Conservation (phyloP, 2,113 vertebrate species). For the Siphamia tubifer region DNA sequence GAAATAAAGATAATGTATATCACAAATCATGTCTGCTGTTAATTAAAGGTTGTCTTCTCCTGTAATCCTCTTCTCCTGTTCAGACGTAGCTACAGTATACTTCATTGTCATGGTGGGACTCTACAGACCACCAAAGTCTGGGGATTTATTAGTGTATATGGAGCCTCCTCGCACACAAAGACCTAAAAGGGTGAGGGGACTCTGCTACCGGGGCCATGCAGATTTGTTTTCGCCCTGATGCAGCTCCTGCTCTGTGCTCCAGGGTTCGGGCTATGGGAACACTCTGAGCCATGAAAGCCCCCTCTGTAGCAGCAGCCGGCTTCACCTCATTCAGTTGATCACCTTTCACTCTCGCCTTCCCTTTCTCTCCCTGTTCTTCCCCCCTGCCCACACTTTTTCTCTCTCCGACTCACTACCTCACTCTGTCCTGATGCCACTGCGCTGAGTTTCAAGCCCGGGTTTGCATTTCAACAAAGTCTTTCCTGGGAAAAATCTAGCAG, state of each 20-base stretch:
- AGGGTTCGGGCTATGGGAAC: conserved; percentile 63
- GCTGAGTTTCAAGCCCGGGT: conserved; percentile 52
- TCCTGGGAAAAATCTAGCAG: conserved; percentile 52
- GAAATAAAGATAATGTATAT: not conserved
- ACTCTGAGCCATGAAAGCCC: conserved; percentile 66
- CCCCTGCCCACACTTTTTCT: conserved; percentile 10
- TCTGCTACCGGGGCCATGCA: conserved; percentile 14
- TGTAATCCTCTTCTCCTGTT: not conserved
- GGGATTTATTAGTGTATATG: conserved; percentile 30
- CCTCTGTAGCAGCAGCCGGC: conserved; percentile 57
- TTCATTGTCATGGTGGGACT: conserved; percentile 20
- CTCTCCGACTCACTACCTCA: not conserved
- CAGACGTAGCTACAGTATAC: not conserved
- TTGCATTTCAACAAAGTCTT: conserved; percentile 59
- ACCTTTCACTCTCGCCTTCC: conserved; percentile 54
- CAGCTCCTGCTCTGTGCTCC: conserved; percentile 26
- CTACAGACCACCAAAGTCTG: conserved; percentile 18
- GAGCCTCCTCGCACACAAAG: conserved; percentile 30
- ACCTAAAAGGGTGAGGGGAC: conserved; percentile 30
- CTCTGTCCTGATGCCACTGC: conserved; percentile 17
- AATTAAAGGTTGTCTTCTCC: not conserved
- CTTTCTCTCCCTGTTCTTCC: not conserved
- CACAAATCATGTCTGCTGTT: conserved; percentile 12
- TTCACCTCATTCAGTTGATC: conserved; percentile 63
- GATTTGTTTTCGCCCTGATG: conserved; percentile 54